phyloP scores from a whole-genome alignment of 2,888 invertebrate species.

The Achlya flavicornis region DNA sequence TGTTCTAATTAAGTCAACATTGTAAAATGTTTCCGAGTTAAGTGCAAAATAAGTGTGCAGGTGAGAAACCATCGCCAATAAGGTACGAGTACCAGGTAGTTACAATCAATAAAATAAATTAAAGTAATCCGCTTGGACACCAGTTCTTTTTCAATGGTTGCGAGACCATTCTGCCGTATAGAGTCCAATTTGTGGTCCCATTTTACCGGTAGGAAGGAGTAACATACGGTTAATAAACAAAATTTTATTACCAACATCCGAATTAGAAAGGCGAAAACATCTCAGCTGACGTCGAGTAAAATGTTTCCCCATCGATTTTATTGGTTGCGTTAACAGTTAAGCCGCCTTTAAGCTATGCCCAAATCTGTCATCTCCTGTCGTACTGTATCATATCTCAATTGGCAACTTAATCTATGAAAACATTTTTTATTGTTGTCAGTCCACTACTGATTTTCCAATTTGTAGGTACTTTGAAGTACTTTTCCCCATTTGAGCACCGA shows the following conservation, averaged over 20 bases:
- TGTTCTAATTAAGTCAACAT: background rate
- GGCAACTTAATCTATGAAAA: background rate
- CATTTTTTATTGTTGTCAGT: too few species aligned
- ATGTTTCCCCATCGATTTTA: background rate
- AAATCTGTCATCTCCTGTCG: background rate
- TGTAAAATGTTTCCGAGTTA: background rate
- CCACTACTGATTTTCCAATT: too few species aligned
- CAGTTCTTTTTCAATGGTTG: background rate
- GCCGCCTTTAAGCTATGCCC: background rate
- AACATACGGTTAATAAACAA: background rate
- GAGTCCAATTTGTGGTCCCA: background rate
- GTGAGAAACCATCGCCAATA: slow-evolving; percentile 7
- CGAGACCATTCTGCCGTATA: background rate
- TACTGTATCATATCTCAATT: background rate
- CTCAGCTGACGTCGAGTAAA: background rate
- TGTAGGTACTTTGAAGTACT: too few species aligned
- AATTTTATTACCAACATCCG: background rate
- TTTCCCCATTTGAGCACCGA: too few species aligned
- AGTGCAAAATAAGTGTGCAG: background rate
- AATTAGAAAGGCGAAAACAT: background rate
- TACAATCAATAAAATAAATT: slow-evolving; percentile 2
- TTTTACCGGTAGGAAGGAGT: background rate
- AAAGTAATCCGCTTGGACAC: background rate
- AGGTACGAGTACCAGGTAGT: background rate
- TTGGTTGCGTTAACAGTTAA: background rate